Evolutionary conservation across 2,888 invertebrate genomes (phyloP).

Genomic region (Ormyrus nitidulus): DNA sequence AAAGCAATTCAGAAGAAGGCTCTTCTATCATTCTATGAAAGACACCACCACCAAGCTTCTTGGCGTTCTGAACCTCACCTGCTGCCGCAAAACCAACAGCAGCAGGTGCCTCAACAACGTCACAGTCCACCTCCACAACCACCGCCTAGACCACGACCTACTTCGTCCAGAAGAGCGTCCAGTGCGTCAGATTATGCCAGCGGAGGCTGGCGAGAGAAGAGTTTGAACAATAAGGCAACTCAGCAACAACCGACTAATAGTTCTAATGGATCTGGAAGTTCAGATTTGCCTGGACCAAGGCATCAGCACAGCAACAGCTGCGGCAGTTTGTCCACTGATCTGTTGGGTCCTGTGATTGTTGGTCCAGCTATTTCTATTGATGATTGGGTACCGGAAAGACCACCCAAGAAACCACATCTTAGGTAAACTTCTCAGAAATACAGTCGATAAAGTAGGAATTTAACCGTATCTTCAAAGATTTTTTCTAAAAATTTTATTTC

Average conservation of each 20-base stretch:
- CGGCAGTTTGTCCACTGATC: constrained; percentile 78
- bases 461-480: background rate
- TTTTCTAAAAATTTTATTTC: too few species aligned
- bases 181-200: constrained; percentile 83
- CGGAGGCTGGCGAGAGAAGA: constrained; percentile 75
- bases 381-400: constrained; percentile 85
- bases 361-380: constrained; percentile 81
- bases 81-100: constrained; percentile 65
- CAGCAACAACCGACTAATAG: constrained; percentile 4
- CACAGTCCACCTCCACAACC: constrained; percentile 76
- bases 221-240: constrained; percentile 33
- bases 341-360: constrained; percentile 80
- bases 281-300: constrained; percentile 70
- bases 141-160: constrained; percentile 75
- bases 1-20: constrained; percentile 91
- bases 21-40: constrained; percentile 86
- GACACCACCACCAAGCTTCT: constrained; percentile 77
- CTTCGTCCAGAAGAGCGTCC: constrained; percentile 80
- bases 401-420: constrained; percentile 86
- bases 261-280: constrained; percentile 6
- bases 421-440: constrained; percentile 69
- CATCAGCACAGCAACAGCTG: constrained; percentile 80
- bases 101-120: constrained; percentile 56
- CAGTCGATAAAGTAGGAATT: background rate
- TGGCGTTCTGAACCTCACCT: constrained; percentile 81